Evolutionary conservation across 2,113 vertebrate species (phyloP), one percentile per base, ranked within the genome.

Genomic region (Amblyopsis rosae): DNA sequence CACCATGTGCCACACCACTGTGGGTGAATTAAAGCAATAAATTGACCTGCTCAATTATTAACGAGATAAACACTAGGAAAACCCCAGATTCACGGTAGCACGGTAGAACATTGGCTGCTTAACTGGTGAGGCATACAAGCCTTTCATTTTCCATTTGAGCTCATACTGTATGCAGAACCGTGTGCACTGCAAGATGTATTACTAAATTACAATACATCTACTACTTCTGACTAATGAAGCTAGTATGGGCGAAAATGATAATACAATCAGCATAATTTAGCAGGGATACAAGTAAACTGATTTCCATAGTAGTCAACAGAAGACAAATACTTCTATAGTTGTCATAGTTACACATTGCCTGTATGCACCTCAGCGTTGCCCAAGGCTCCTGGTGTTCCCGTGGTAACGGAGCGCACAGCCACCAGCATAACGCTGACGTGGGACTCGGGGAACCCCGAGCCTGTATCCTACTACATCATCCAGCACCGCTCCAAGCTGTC

Each of bases 391-490:
- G 96, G 97, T 78, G 94, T 93, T 60, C 97, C 97, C 17, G 88
- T 98, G 33, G 95, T 99, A 79, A 99, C 96, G 0, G 98, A 99
- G 87, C 96, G 96, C 69, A 99, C 97, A 48, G 98, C 97, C 26
- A 99, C 98, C 55, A 99, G 98, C 91, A 98, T 99, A 82, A 99
- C 98, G 0, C 69, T 99, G 88, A 98, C 97, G 0, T 99, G 98
- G 98, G 98, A 99, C 88, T 99, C 98, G 59, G 98, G 97, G 69
- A 99, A 99, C 83, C 96, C 98, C 12, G 98, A 99, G 75, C 97
- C 96, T 0, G 95, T 99, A 73, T 96, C 97, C 76, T 98, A 98
- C 81, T 99, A 99, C 88, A 96, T 99, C 89, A 98, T 99, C 76
- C 96, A 98, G 65, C 96, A 98, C 92, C 97, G 96, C 87, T 95